Evolutionary conservation across 2,888 invertebrate species (phyloP).

Genomic region (Noctuana brunneofusca): DNA sequence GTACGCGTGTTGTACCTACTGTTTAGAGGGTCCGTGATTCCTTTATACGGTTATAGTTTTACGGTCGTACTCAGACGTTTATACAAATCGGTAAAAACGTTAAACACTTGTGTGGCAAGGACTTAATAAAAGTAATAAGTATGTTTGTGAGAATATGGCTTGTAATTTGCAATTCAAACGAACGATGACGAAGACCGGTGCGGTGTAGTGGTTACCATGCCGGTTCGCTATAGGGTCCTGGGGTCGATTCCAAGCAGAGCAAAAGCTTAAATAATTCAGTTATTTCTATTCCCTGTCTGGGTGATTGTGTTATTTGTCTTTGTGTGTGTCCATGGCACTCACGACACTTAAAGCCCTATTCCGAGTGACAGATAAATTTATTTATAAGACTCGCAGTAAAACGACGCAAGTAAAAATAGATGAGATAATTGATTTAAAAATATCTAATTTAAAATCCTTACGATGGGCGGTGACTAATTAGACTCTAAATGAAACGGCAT

Average conservation of each 20-base stretch:
- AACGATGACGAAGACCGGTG: too few species aligned
- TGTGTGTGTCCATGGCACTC: too few species aligned
- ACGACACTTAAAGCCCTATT: too few species aligned
- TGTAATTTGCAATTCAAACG: background rate
- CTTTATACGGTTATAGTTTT: slow-evolving; percentile 24
- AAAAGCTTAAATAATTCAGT: too few species aligned
- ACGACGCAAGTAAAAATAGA: background rate
- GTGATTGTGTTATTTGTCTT: too few species aligned
- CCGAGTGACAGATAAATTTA: background rate
- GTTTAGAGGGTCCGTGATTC: slow-evolving; percentile 22
- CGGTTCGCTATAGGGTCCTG: too few species aligned
- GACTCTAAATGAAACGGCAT: slow-evolving; percentile 50
- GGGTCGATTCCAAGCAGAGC: too few species aligned
- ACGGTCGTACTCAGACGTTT: slow-evolving; percentile 10
- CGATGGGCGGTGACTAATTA: slow-evolving; percentile 26
- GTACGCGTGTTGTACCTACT: slow-evolving; percentile 17
- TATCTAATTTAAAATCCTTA: slow-evolving; percentile 7
- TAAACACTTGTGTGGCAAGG: slow-evolving; percentile 6
- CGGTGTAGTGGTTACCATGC: too few species aligned
- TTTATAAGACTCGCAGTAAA: background rate
- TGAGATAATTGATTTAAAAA: background rate
- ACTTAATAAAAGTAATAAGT: background rate
- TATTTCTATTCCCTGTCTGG: too few species aligned
- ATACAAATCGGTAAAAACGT: background rate
- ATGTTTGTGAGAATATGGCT: background rate